Base-by-base conservation (phyloP, 1,140 invertebrate genomes). In the Laupala kohalensis region DNA sequence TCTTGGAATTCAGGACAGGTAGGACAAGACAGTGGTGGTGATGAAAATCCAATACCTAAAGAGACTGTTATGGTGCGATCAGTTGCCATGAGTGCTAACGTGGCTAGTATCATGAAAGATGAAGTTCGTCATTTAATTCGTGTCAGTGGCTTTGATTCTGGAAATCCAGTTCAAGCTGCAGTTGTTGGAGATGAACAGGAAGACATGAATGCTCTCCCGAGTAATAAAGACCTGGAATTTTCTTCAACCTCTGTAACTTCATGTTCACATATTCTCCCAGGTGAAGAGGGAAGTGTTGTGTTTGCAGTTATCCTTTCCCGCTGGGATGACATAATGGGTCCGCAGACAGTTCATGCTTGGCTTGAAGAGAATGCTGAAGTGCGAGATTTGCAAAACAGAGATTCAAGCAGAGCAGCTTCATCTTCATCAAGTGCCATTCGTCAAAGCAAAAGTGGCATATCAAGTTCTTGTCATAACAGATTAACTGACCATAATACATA, bases 251-350 rank as follows among this genome's bases (percentile, higher is more conserved):
- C 28, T 53, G 28, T 26, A 64, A 53, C 25, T 23, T 53, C 15
- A 26, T 69, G 62, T 69, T 74, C 73, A 64, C 30, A 72, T 72
- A 69, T 72, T 15, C 63, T 74, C 9, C 73, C 73, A 30, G n/a
- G 29, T 28, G 62, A 66, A 62, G 69, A 68, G 26, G 73, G 69
- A 29, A 69, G 27, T 72, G 69, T 72, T 26, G 19, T 74, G 29
- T 68, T 53, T 28, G 73, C 67, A 65, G 28, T 74, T 27, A 68
- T 74, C 27, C 63, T 74, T 63, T 74, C 73, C 2, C 72, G 69
- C 25, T 74, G 73, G 73, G 73, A 74, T 72, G 73, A 74, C 63
- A 72, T 74, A 2, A 70, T 74, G 68, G 73, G 73, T 15, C 73
- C 73, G 15, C 71, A 74, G 27, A 74, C 73, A 19, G 67, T 74